Conservation (phyloP, 2,888 invertebrate genomes). For the Caradrina clavipalpis region DNA sequence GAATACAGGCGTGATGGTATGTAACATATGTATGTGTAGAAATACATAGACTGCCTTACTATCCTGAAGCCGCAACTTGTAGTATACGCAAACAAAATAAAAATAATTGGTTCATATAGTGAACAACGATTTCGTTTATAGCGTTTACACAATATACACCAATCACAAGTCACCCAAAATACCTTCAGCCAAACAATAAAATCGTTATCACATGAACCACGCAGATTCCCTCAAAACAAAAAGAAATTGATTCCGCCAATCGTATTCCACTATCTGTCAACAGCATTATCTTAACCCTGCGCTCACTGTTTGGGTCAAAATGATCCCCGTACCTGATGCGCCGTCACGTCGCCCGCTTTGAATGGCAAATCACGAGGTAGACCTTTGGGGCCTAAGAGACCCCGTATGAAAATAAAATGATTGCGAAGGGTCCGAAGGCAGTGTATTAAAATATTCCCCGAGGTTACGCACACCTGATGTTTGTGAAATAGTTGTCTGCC, state of each 20-base stretch:
- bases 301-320: constrained; percentile 70
- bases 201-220: constrained; percentile 15
- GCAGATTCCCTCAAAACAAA: constrained; percentile 41
- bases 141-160: background rate
- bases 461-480: constrained; percentile 87
- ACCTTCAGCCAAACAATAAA: constrained; percentile 16
- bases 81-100: too few relatives aligned
- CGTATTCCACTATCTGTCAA: constrained; percentile 83
- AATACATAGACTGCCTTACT: too few relatives aligned
- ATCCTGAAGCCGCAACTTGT: too few relatives aligned
- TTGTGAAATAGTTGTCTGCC: constrained; percentile 76
- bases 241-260: constrained; percentile 81
- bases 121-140: background rate
- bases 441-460: constrained; percentile 89
- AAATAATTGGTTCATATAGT: too few relatives aligned
- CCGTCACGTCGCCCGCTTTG: constrained; percentile 85
- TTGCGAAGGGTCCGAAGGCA: constrained; percentile 84
- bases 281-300: constrained; percentile 85
- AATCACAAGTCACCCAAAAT: background rate
- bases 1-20: too few relatives aligned
- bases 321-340: constrained; percentile 83
- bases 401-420: constrained; percentile 90
- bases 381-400: constrained; percentile 87
- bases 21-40: too few relatives aligned
- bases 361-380: constrained; percentile 90